phyloP scores from a whole-genome alignment of 2,113 vertebrate species.

The Reinhardtius hippoglossoides region DNA sequence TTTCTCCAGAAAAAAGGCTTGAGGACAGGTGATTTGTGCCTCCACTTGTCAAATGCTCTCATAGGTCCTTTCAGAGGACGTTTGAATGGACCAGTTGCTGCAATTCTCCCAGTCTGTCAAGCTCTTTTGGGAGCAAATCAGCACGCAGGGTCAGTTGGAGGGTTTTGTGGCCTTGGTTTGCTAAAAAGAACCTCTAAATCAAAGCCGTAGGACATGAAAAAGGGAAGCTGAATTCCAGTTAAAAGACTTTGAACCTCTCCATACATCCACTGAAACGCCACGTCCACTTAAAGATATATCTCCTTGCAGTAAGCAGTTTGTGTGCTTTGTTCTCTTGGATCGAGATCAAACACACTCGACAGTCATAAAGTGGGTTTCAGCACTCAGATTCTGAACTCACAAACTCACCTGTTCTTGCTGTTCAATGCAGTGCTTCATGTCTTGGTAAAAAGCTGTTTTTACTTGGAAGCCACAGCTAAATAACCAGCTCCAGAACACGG shows the following conservation, averaged over 20 bases:
- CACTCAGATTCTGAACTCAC: constrained; percentile 2
- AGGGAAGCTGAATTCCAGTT: constrained; percentile 19
- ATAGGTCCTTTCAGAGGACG: background rate
- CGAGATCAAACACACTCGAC: constrained; percentile 33
- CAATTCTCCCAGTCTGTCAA: constrained; percentile 2
- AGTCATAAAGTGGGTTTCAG: constrained; percentile 11
- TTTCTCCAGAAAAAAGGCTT: background rate
- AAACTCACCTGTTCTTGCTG: constrained; percentile 1
- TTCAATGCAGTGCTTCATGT: background rate
- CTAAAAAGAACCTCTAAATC: constrained; percentile 17
- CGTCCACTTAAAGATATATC: constrained; percentile 29
- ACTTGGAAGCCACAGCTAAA: constrained; percentile 2
- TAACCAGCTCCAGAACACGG: constrained; percentile 7
- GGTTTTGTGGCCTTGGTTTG: constrained; percentile 6
- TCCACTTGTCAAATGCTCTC: constrained; percentile 26
- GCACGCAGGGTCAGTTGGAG: background rate
- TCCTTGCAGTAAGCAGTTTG: constrained; percentile 13
- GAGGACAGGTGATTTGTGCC: background rate
- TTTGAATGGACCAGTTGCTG: constrained; percentile 14
- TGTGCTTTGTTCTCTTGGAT: constrained; percentile 28
- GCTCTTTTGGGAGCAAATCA: constrained; percentile 29
- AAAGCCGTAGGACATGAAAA: constrained; percentile 15
- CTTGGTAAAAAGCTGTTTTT: constrained; percentile 9
- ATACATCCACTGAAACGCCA: constrained; percentile 10
- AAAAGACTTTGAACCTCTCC: constrained; percentile 32